Evolutionary conservation across 2,888 invertebrate species (phyloP).

Genomic region (Pristionchus entomophagus): DNA sequence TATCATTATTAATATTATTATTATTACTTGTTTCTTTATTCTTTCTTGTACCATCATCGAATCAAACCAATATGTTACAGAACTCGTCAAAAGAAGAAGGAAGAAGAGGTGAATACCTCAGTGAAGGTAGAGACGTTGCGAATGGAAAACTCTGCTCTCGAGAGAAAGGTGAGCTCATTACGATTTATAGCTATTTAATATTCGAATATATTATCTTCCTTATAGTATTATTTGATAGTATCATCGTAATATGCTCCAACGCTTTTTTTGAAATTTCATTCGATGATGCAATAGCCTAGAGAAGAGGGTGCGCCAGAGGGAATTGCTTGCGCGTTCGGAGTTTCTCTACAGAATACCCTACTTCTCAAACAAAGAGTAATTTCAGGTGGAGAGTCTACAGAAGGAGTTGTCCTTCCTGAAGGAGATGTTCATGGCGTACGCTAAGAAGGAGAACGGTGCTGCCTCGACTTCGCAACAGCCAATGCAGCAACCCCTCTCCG

Average conservation of each 20-base stretch:
- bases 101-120: conserved; percentile 72
- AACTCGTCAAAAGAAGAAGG: conserved; percentile 74
- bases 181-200: no score
- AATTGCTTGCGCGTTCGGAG: no score
- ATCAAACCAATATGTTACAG: conserved; percentile 47
- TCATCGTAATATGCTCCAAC: no score
- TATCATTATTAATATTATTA: no score
- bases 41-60: no score
- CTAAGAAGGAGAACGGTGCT: conserved; percentile 52
- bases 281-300: neutral
- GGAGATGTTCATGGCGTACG: conserved; percentile 75
- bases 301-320: no score
- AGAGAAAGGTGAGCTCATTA: conserved; percentile 61
- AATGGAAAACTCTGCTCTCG: conserved; percentile 72
- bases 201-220: no score
- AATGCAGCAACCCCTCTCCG: neutral
- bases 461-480: neutral
- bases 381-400: conserved; percentile 71
- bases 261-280: neutral
- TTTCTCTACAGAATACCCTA: no score
- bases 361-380: neutral
- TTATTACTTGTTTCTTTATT: no score
- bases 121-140: conserved; percentile 70
- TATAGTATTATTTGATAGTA: no score
- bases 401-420: conserved; percentile 74